Base-by-base conservation (phyloP, 2,888 invertebrate species). In the Lithosia quadra region DNA sequence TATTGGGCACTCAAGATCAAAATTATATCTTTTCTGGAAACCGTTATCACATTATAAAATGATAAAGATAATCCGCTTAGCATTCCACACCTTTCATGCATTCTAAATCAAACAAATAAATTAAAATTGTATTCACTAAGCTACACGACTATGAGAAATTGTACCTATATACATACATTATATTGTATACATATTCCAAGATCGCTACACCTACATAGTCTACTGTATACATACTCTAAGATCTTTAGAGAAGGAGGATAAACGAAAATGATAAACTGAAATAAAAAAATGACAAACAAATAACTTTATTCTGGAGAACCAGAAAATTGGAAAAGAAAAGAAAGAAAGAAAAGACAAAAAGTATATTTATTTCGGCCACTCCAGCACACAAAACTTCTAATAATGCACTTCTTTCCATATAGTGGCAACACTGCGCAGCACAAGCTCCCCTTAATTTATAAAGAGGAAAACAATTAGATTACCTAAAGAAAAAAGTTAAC, bases 11-110 rank as follows among this genome's bases (percentile, higher is more conserved):
- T 59, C 59, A 28, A 28, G 57, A 10, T 63, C 15, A 24, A 58
- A 28, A 43, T 43, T 28, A 57, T 21, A 56, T 56, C 4, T 58
- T 43, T 43, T 5, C n/a, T 28, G 15, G 28, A 43, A 7, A 39
- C 63, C 24, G 53, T 63, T 63, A 63, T 53, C 63, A 63, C 53
- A 53, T 63, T 63, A 63, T 63, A 57, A 64, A 64, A 56, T 24
- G 24, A 64, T 57, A 63, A 36, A 59, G 67, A 59, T 71, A 74
- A 80, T 65, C 77, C 56, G 34, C 55, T 68, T 68, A 74, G 43
- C 18, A 63, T 65, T 66, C 68, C 34, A 34, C 56, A 55, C 34
- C 33, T 67, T 53, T 33, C 53, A 61, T 55, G 24, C 55, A 55
- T 63, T 49, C 33, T 53, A 53, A 5, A 33, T 13, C 18, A 43